These are phyloP conservation scores for Loriculus beryllinus DNA, from an alignment of 2,797 vertebrate genomes.

Conservation along the genomic window DNA sequence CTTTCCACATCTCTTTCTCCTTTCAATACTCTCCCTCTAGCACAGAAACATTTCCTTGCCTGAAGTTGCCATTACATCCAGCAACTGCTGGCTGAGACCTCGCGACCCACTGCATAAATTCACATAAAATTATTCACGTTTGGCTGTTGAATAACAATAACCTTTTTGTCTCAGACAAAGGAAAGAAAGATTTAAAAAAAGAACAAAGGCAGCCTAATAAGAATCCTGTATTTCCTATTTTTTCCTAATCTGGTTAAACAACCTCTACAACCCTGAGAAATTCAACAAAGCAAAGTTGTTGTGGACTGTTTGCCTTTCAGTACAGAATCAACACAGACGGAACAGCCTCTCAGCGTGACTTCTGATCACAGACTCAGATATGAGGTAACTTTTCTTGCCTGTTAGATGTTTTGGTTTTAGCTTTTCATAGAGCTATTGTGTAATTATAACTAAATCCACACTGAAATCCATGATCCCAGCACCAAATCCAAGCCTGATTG, in stretches of 20 bases:
- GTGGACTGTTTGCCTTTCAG: not conserved
- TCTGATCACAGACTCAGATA: not conserved
- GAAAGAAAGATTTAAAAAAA: constrained; percentile 6
- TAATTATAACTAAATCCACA: not conserved
- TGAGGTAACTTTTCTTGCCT: not conserved
- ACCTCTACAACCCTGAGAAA: constrained; percentile 6
- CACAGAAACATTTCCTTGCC: constrained; percentile 34
- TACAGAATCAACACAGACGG: not conserved
- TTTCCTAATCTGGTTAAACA: constrained; percentile 8
- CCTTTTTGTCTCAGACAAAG: constrained; percentile 51
- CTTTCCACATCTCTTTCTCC: constrained; percentile 1
- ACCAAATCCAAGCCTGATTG: not conserved
- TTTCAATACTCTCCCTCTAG: not conserved
- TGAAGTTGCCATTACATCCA: constrained; percentile 31
- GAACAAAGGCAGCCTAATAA: constrained; percentile 35
- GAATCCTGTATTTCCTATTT: constrained; percentile 17
- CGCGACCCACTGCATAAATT: constrained; percentile 25
- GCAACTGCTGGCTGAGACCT: constrained; percentile 49
- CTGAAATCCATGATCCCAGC: not conserved
- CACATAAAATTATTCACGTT: constrained; percentile 43
- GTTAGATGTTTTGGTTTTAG: not conserved
- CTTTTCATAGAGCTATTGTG: not conserved
- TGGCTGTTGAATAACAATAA: constrained; percentile 19
- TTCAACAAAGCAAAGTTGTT: not conserved
- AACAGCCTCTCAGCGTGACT: not conserved